A percentile compares a stretch with the other conserved stretches of the same genome.
phyloP scores from a whole-genome alignment of 2,888 invertebrate genomes.

The Plutella xylostella region DNA sequence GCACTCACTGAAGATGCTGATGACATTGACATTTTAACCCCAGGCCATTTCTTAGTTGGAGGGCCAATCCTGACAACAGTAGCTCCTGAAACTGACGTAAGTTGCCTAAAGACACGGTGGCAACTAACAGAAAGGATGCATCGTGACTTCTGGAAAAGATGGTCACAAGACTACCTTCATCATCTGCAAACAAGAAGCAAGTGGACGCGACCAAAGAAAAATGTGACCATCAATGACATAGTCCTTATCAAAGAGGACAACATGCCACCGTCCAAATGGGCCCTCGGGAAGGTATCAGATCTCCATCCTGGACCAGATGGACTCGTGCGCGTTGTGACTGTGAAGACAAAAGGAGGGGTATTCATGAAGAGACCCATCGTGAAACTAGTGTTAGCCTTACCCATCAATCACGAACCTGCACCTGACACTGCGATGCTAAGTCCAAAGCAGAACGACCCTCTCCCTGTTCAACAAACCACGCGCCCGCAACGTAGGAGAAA shows the following conservation, averaged over 20 bases:
- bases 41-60: constrained; percentile 19
- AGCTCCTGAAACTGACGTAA: not conserved
- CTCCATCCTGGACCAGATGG: no score
- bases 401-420: no score
- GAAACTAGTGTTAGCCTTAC: no score
- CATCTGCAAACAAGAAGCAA: constrained; percentile 3
- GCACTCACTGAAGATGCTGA: constrained; percentile 17
- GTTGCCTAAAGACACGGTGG: constrained; percentile 5
- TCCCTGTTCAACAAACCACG: no score
- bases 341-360: no score
- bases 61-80: constrained; percentile 12
- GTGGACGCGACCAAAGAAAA: not conserved
- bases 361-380: no score
- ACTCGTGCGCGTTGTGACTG: no score
- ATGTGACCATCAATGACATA: not conserved
- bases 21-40: constrained; percentile 17
- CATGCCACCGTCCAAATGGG: no score
- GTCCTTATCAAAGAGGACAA: not conserved
- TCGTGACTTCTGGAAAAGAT: constrained; percentile 11
- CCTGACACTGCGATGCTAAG: no score
- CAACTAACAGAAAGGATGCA: constrained; percentile 10
- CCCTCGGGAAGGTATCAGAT: no score
- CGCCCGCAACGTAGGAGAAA: no score
- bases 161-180: constrained; percentile 9
- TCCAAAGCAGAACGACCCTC: no score